phyloP scores from a whole-genome alignment of 2,113 vertebrate species.

The Stictonetta naevosa region DNA sequence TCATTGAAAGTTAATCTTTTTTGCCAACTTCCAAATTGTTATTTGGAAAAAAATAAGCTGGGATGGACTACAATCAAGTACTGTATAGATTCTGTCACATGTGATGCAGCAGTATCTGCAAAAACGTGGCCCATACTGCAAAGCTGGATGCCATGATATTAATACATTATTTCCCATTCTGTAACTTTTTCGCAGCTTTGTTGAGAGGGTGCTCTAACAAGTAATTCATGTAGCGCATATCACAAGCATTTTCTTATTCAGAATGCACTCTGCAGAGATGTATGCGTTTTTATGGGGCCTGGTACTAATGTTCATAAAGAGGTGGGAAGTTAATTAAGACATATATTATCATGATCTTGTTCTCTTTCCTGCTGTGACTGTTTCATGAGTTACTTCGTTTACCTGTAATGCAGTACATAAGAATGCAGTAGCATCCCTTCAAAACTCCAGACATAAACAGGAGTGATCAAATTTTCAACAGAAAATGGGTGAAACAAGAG shows the following conservation, averaged over 20 bases:
- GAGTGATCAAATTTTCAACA: background rate
- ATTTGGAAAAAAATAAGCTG: background rate
- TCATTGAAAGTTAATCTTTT: background rate
- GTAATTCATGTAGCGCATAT: too few relatives aligned
- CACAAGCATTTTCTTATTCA: background rate
- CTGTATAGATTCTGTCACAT: background rate
- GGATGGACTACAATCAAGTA: background rate
- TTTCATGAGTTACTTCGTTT: background rate
- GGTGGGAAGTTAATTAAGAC: background rate
- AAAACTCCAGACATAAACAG: background rate
- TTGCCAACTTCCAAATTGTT: background rate
- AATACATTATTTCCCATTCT: background rate
- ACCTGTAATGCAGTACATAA: background rate
- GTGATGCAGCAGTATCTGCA: background rate
- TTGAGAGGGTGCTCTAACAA: background rate
- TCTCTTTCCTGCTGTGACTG: background rate
- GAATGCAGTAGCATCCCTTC: background rate
- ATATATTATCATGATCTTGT: background rate
- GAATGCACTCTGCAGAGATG: background rate
- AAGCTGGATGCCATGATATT: background rate
- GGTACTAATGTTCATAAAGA: background rate
- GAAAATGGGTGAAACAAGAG: background rate
- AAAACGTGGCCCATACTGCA: background rate
- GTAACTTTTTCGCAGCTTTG: background rate
- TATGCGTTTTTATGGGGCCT: background rate